Evolutionary conservation across 2,797 vertebrate genomes (phyloP).

Genomic region (Florisuga fusca): DNA sequence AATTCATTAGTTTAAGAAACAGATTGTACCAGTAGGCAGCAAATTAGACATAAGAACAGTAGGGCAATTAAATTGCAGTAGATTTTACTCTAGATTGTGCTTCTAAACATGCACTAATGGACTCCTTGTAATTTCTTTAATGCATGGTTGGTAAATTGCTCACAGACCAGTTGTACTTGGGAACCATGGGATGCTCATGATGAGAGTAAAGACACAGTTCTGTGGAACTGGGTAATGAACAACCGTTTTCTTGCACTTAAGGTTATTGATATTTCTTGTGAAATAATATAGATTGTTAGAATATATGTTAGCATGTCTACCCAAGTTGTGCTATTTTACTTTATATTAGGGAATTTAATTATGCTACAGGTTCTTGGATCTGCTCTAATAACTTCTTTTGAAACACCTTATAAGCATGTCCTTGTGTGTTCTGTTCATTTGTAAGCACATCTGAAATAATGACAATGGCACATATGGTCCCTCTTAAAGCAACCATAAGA

Average conservation of each 20-base stretch:
- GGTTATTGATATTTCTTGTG: not conserved
- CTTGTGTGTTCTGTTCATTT: not conserved
- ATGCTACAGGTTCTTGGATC: not conserved
- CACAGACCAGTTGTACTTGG: not conserved
- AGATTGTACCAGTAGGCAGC: not conserved
- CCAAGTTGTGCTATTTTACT: not conserved
- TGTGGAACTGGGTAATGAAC: not conserved
- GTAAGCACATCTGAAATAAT: not conserved
- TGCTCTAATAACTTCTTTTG: not conserved
- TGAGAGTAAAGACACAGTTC: not conserved
- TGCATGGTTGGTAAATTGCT: conserved; percentile 1
- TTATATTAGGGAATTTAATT: not conserved
- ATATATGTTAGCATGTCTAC: not conserved
- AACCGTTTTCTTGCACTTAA: not conserved
- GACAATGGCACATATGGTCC: not conserved
- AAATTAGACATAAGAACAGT: conserved; percentile 43
- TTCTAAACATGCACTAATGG: not conserved
- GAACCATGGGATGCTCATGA: not conserved
- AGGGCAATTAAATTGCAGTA: conserved; percentile 28
- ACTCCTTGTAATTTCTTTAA: not conserved
- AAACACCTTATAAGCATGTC: not conserved
- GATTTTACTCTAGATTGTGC: conserved; percentile 13
- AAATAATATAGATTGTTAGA: not conserved
- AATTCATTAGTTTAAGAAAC: conserved; percentile 42
- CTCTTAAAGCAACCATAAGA: not conserved